Evolutionary conservation across 1,140 invertebrate genomes (phyloP).

Genomic region (Andricus grossulariae): DNA sequence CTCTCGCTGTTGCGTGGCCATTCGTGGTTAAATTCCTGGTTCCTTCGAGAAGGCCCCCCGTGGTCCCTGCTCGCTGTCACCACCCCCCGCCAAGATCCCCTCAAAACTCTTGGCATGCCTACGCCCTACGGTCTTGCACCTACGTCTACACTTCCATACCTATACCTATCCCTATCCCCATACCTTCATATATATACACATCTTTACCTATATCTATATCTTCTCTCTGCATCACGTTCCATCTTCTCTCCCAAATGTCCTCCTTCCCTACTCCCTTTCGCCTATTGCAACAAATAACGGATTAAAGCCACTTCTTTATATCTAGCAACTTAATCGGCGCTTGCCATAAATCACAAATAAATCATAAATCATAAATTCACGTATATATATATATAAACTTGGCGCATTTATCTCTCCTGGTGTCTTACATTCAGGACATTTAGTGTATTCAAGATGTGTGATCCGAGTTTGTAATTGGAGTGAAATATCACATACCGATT

Average conservation of each 20-base stretch:
- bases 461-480: slow-evolving; percentile 23
- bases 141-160: background rate
- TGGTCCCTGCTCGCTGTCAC: slow-evolving; percentile 67
- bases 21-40: slow-evolving; percentile 74
- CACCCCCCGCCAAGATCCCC: slow-evolving; percentile 71
- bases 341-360: slow-evolving; percentile 28
- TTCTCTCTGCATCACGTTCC: background rate
- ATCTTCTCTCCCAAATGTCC: slow-evolving; percentile 7
- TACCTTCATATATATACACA: background rate
- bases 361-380: slow-evolving; percentile 21
- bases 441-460: slow-evolving; percentile 19
- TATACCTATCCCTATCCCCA: background rate
- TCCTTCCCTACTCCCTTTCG: background rate
- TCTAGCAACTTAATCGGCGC: slow-evolving; percentile 26
- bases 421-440: slow-evolving; percentile 2
- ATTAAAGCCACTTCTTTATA: slow-evolving; percentile 26
- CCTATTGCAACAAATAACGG: slow-evolving; percentile 25
- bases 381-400: slow-evolving; percentile 16
- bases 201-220: background rate
- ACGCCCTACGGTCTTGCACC: slow-evolving; percentile 15
- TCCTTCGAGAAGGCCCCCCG: slow-evolving; percentile 67
- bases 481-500: slow-evolving; percentile 24
- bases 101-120: slow-evolving; percentile 34
- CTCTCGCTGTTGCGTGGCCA: slow-evolving; percentile 73
- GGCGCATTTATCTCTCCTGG: background rate